Evolutionary conservation across 2,888 invertebrate genomes (phyloP).

Genomic region (Heliconius charithonia): DNA sequence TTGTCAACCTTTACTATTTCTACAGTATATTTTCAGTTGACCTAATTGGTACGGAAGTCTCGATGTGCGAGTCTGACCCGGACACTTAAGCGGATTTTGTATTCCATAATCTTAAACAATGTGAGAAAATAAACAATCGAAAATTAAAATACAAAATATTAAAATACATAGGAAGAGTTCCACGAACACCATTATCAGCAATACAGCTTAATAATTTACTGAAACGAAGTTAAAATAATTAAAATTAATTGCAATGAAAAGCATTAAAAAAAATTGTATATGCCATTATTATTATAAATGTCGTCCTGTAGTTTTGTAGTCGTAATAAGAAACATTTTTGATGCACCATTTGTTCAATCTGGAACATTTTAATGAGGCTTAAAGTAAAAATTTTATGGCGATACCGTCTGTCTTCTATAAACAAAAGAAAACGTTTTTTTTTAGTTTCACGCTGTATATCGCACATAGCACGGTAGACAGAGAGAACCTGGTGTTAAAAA

Average conservation of each 20-base stretch:
- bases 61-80: no score
- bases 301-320: constrained; percentile 3
- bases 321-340: constrained; percentile 15
- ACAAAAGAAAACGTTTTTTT: constrained; percentile 16
- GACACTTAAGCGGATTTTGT: no score
- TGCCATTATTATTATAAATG: background rate
- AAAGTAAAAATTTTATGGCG: background rate
- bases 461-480: no score
- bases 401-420: constrained; percentile 20
- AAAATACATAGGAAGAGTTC: background rate
- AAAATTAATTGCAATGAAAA: constrained; percentile 26
- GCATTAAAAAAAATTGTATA: constrained; percentile 17
- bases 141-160: background rate
- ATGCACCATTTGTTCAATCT: constrained; percentile 17
- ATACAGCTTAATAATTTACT: constrained; percentile 8
- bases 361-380: constrained; percentile 21
- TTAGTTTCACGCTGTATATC: no score
- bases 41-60: no score
- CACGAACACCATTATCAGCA: constrained; percentile 9
- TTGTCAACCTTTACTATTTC: no score
- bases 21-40: no score
- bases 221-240: constrained; percentile 22
- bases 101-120: background rate
- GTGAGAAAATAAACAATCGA: background rate
- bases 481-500: no score